Percentiles rank a stretch among this genome's conserved stretches.
Conservation (phyloP, 1,140 invertebrate genomes). For the Eueides isabella region DNA sequence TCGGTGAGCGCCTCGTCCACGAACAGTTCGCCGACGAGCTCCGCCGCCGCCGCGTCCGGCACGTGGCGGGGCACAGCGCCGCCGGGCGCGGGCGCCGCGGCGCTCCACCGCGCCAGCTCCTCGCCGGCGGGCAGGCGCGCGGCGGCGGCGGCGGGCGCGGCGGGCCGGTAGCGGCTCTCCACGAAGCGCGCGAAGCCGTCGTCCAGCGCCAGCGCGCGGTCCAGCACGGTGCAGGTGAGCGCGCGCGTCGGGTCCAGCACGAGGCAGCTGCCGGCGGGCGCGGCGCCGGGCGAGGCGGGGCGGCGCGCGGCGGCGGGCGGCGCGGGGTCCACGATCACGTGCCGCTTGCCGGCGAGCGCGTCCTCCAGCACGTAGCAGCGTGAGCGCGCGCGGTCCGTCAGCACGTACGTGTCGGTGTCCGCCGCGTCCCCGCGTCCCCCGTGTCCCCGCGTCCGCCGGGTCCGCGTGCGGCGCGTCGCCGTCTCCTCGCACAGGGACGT, state of each 20-base stretch:
- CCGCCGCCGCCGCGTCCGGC: constrained; percentile 38
- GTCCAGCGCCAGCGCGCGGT: constrained; percentile 50
- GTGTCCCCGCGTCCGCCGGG: constrained; percentile 26
- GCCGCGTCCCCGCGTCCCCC: constrained; percentile 48
- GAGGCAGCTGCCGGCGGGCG: constrained; percentile 50
- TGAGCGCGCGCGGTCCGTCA: constrained; percentile 66
- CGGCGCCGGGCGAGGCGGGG: constrained; percentile 29
- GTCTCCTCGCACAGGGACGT: constrained; percentile 63
- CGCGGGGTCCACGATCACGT: constrained; percentile 74
- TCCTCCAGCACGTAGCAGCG: constrained; percentile 67
- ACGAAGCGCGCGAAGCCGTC: constrained; percentile 56
- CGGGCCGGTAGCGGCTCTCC: constrained; percentile 46
- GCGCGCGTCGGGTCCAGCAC: constrained; percentile 54
- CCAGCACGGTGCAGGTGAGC: constrained; percentile 70
- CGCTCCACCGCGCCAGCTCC: constrained; percentile 45
- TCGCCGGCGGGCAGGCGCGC: constrained; percentile 1
- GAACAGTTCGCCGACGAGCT: constrained; percentile 57
- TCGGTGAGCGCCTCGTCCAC: constrained; percentile 69
- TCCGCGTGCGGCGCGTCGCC: constrained; percentile 44
- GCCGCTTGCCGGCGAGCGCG: constrained; percentile 55
- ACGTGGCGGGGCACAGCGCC: constrained; percentile 34
- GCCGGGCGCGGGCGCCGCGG: constrained; percentile 27
- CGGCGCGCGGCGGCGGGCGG: constrained; percentile 43
- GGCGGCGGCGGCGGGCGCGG: constrained; percentile 23
- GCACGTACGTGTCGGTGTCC: constrained; percentile 69